Base-by-base conservation (phyloP, 1,140 invertebrate species). In the Nasonia vitripennis region DNA sequence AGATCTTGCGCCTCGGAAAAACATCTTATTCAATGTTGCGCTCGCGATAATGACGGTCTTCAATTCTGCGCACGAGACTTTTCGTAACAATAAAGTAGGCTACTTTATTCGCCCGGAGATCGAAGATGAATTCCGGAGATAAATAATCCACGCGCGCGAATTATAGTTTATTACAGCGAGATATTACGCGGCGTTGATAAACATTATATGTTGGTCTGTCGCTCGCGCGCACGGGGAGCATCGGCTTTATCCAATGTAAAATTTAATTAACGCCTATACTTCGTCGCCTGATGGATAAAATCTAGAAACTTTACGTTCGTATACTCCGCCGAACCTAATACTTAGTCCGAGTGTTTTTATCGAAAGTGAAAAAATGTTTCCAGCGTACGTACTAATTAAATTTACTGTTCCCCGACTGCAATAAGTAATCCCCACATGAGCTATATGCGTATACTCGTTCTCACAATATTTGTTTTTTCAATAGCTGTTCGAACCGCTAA, bases 11-110 rank as follows among this genome's bases (percentile, higher is more conserved):
- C 4, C 23, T 11, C 75, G 45, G 48, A 70, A 68, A 80, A 80
- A 80, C 78, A 80, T 68, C 78, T 68, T 45, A 70, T 80, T 80
- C 78, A 80, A 80, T 62, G 41, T 6, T 37, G 20, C n/a, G 34
- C 34, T 79, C 1, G 14, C 0, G 48, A 55, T 17, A 31, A 78
- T 78, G 9, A 62, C 31, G 77, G n/a, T 27, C 12, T 51, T 77
- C 20, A 77, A 48, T 48, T 48, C 31, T 6, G 17, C 27, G 27
- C 20, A 3, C 3, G 17, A 6, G 17, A 62, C 4, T 62, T 62
- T 62, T 62, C 20, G 55, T 4, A n/a, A 62, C 55, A n/a, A 62
- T 62, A 62, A 62, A 62, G 17, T n/a, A 20, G 55, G 20, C 55
- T 62, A n/a, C 55, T 62, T 62, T 20, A n/a, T 62, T n/a, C 4